These are phyloP conservation scores for Bombus turneri DNA, from an alignment of 1,140 invertebrate genomes.

Conservation along the genomic window DNA sequence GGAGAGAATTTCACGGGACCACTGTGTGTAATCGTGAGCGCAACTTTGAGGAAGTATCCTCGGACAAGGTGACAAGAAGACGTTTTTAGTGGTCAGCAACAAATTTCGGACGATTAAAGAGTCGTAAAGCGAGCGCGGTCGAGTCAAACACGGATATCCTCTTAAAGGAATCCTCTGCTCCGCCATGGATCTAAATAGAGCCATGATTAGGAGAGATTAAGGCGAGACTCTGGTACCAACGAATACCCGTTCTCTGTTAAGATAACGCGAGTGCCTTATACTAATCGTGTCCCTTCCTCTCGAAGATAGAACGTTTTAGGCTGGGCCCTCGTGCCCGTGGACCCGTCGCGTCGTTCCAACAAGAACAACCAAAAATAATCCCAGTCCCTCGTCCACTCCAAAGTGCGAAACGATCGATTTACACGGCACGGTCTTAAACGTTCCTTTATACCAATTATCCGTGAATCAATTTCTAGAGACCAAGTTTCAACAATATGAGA, in stretches of 20 bases:
- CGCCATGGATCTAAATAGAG: constrained; percentile 75
- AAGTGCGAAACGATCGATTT: constrained; percentile 42
- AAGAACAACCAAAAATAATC: constrained; percentile 14
- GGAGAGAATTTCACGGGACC: constrained; percentile 12
- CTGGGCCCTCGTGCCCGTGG: constrained; percentile 19
- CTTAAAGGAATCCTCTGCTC: constrained; percentile 71
- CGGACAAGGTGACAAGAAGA: constrained; percentile 55
- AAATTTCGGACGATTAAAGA: constrained; percentile 76
- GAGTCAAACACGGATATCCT: constrained; percentile 77
- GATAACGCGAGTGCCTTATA: constrained; percentile 74
- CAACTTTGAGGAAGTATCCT: constrained; percentile 37
- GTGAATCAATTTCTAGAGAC: not conserved
- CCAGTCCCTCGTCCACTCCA: not conserved
- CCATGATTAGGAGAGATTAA: constrained; percentile 71
- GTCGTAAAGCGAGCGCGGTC: constrained; percentile 69
- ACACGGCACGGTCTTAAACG: constrained; percentile 25
- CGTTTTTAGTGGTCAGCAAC: constrained; percentile 61
- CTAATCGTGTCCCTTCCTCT: constrained; percentile 68
- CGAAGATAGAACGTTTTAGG: constrained; percentile 67
- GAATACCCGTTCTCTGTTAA: constrained; percentile 72
- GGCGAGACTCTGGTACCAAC: constrained; percentile 39
- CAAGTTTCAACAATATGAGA: not conserved
- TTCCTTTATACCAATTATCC: constrained; percentile 26
- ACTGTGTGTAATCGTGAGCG: constrained; percentile 16
- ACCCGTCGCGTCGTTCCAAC: constrained; percentile 32